Base-by-base conservation (phyloP, 2,113 vertebrate genomes). In the Blennius ocellaris region DNA sequence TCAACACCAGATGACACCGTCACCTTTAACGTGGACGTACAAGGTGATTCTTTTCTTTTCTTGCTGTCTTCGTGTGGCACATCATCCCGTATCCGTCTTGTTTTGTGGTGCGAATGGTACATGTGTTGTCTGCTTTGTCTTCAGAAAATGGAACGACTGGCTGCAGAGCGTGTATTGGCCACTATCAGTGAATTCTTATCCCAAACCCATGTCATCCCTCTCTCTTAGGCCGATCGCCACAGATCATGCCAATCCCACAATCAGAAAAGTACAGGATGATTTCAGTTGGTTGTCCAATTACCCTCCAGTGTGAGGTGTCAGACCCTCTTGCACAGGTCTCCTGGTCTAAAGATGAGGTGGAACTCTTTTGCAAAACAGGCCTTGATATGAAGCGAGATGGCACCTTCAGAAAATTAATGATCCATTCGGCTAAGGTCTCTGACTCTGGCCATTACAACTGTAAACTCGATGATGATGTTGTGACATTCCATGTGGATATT, bases 331-430 rank as follows among this genome's bases (percentile, higher is more conserved):
- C 95, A 47, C 90, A 86, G 0, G 96, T 97, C 60, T 89, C 93
- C 77, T 98, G 97, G 96, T 95, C 94, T 87, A 97, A 97, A 90
- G 96, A 98, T 1, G 94, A 93, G 7, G 81, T 92, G 81, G 95
- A 97, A 66, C 94, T 97, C 65, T 95, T 92, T 59, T 74, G 87
- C 61, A 92, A 91, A 0, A 88, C 94, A 0, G 91, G 93, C 54
- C 86, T 97, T 66, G 90, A 92, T 77, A 93, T 97, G 90, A 93
- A 94, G 64, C 90, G 77, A 0, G 92, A 96, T n/a, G 97, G 94
- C 45, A 82, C 84, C 16, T 63, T 88, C 70, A 93, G 94, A 76
- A 94, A 92, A 78, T 89, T 98, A 80, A 85, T 93, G 39, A 87
- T 97, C 87, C 92, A 92, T 37, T 92, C 90, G 7, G 94, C 95